Evolutionary conservation across 2,113 vertebrate genomes (phyloP).

Genomic region (Globicephala melas): DNA sequence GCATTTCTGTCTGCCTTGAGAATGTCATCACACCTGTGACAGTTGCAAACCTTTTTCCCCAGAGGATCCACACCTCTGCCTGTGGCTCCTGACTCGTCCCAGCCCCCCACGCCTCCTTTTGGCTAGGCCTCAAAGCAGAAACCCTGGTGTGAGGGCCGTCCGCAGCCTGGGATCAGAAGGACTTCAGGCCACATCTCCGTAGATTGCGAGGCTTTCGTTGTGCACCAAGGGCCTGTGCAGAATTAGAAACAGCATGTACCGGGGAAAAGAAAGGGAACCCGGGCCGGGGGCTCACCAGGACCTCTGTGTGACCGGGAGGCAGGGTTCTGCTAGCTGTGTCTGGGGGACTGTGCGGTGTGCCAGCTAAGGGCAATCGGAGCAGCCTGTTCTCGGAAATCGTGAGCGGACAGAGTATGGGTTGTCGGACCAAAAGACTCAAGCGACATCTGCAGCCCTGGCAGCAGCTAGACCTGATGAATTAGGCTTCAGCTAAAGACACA

Average conservation of each 20-base stretch:
- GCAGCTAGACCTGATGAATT: neutral
- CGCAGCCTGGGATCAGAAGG: neutral
- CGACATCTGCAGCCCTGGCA: neutral
- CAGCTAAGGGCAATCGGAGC: neutral
- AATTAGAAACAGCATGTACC: neutral
- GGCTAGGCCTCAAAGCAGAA: neutral
- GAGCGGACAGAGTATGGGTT: neutral
- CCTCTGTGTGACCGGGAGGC: neutral
- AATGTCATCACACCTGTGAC: neutral
- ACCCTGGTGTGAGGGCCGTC: neutral
- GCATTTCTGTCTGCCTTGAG: neutral
- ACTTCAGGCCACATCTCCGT: neutral
- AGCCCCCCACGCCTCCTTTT: fast-evolving
- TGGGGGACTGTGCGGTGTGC: neutral
- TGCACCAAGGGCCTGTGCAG: neutral
- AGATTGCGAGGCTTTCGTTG: neutral
- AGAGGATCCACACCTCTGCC: neutral
- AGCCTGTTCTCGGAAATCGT: neutral
- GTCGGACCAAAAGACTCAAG: neutral
- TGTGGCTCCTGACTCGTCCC: neutral
- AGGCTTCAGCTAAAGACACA: neutral
- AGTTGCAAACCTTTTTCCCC: neutral
- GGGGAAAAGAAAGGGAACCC: neutral
- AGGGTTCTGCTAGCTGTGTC: neutral
- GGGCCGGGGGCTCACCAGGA: neutral